Conservation (phyloP, 2,113 vertebrate genomes). For the Dipodomys stephensi region DNA sequence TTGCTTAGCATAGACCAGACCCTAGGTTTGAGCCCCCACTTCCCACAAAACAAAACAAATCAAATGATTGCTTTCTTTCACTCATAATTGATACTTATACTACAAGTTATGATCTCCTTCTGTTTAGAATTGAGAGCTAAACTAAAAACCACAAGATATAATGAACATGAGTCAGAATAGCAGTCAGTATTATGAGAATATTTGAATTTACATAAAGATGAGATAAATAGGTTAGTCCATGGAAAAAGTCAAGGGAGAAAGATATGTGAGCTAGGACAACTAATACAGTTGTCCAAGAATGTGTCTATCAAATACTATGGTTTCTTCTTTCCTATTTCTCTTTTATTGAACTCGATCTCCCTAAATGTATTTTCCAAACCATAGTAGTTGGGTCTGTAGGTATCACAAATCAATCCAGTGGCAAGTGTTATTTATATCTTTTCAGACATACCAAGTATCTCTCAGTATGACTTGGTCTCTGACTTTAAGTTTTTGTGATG, state of each 20-base stretch:
- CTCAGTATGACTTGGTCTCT: conserved; percentile 64
- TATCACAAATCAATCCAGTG: not conserved
- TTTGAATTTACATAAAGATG: conserved; percentile 43
- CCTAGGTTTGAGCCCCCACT: too few species aligned
- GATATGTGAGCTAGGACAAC: not conserved
- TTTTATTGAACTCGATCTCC: not conserved
- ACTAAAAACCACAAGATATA: conserved; percentile 3
- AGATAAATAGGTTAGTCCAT: not conserved
- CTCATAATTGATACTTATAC: not conserved
- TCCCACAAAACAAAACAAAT: not conserved
- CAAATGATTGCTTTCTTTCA: conserved; percentile 19
- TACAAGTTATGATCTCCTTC: conserved; percentile 2
- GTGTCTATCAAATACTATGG: not conserved
- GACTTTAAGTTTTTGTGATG: conserved; percentile 68
- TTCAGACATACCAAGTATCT: conserved; percentile 63
- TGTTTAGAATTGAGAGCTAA: conserved; percentile 14
- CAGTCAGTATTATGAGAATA: not conserved
- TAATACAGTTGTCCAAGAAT: not conserved
- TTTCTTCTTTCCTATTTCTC: conserved; percentile 21
- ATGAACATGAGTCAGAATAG: conserved; percentile 41
- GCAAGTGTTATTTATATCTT: conserved; percentile 50
- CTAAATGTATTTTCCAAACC: conserved; percentile 17
- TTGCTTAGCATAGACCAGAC: too few species aligned
- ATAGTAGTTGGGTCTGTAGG: not conserved
- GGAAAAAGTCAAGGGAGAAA: conserved; percentile 16